Percentiles rank a stretch among this genome's conserved stretches.
Evolutionary conservation across 2,113 vertebrate genomes (phyloP).

Genomic region (Cygnus atratus): DNA sequence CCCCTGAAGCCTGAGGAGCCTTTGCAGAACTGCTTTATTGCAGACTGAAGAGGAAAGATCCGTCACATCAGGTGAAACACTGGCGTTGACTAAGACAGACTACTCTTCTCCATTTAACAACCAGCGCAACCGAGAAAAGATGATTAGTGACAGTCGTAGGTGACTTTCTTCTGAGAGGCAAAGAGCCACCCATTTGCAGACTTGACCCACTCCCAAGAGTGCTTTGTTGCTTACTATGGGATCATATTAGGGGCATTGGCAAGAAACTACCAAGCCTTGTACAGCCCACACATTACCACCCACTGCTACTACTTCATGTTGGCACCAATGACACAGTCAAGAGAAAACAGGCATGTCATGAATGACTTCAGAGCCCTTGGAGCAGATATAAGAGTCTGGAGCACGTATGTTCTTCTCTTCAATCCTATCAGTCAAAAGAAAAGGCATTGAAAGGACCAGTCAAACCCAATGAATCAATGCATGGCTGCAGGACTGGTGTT

Average conservation of each 20-base stretch:
- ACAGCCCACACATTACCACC: background rate
- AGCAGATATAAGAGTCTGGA: background rate
- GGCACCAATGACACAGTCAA: background rate
- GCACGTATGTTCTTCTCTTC: background rate
- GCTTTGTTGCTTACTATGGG: background rate
- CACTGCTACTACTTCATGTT: background rate
- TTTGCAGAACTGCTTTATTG: background rate
- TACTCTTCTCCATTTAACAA: background rate
- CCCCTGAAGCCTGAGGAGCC: background rate
- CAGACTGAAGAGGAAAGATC: background rate
- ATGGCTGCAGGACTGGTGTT: background rate
- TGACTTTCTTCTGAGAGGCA: background rate
- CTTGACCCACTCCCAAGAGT: background rate
- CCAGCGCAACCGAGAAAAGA: background rate
- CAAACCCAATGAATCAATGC: background rate
- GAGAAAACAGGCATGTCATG: background rate
- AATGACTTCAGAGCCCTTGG: background rate
- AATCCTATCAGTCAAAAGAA: background rate
- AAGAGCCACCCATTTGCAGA: background rate
- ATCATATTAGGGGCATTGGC: background rate
- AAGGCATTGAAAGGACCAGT: background rate
- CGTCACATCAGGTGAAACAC: background rate
- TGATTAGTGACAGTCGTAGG: background rate
- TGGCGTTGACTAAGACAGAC: background rate
- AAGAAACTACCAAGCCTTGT: background rate